Conservation (phyloP, 2,797 vertebrate species). For the Sebastes hopkinsi region DNA sequence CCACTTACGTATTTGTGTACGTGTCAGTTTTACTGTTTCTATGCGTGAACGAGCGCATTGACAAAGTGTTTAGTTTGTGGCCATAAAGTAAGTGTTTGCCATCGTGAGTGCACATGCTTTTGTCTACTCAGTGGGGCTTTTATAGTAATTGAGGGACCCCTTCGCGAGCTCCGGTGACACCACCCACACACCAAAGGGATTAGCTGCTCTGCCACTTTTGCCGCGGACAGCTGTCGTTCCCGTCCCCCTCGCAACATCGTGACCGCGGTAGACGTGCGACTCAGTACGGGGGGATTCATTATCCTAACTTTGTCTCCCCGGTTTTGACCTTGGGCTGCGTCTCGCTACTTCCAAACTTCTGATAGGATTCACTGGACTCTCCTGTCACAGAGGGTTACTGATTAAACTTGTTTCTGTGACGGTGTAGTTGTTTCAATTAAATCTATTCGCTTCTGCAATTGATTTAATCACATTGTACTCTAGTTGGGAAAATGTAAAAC, state of each 20-base stretch:
- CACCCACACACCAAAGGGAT: constrained; percentile 59
- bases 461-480: not conserved
- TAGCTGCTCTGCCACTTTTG: constrained; percentile 55
- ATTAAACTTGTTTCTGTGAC: not conserved
- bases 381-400: not conserved
- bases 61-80: constrained; percentile 31
- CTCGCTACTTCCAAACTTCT: not conserved
- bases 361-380: not conserved
- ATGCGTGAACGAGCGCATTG: not conserved
- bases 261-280: constrained; percentile 11
- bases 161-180: constrained; percentile 49
- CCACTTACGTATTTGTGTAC: not conserved
- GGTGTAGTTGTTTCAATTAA: not conserved
- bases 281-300: constrained; percentile 16
- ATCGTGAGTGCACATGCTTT: constrained; percentile 61
- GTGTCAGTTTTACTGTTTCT: not conserved
- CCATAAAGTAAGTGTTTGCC: constrained; percentile 56
- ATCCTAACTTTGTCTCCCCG: constrained; percentile 31
- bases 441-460: not conserved
- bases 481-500: not conserved
- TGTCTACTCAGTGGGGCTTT: constrained; percentile 76
- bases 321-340: constrained; percentile 51
- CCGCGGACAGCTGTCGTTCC: constrained; percentile 52
- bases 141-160: constrained; percentile 75
- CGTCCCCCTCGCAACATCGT: not conserved